Conservation (phyloP, 2,113 vertebrate species). For the Xiphias gladius region DNA sequence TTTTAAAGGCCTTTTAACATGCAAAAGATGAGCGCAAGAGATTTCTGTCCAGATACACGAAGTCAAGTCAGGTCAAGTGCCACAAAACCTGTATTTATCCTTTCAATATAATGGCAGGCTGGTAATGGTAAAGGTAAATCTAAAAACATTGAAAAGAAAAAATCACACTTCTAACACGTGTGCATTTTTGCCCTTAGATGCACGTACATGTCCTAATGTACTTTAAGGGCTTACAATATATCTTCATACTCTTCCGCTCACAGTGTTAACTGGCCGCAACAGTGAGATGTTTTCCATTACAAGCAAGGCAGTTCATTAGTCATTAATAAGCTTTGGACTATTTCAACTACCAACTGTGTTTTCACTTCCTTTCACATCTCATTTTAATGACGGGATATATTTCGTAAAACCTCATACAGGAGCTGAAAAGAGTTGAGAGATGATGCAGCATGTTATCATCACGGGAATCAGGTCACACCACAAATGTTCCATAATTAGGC, state of each 20-base stretch:
- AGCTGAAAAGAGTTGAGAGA: constrained; percentile 15
- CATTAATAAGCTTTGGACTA: constrained; percentile 13
- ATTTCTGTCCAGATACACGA: constrained; percentile 27
- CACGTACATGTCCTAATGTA: neutral
- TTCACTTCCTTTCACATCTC: constrained; percentile 9
- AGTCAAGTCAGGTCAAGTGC: constrained; percentile 16
- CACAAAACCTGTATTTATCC: neutral
- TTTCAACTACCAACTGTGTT: neutral
- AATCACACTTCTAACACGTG: neutral
- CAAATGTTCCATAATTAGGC: constrained; percentile 21
- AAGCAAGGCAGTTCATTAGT: neutral
- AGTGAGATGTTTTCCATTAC: neutral
- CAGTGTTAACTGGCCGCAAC: constrained; percentile 6
- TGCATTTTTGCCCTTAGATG: neutral
- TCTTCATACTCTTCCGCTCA: neutral
- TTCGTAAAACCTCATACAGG: constrained; percentile 5
- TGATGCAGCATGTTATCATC: constrained; percentile 31
- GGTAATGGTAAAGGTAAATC: neutral
- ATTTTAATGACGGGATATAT: neutral
- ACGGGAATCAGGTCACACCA: constrained; percentile 40
- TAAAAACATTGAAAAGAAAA: neutral
- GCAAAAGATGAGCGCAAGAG: constrained; percentile 58
- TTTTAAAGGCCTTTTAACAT: constrained; percentile 67
- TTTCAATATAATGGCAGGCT: constrained; percentile 7
- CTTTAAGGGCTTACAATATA: neutral